Conservation (phyloP, 2,113 vertebrate species). For the Zosterops lateralis region DNA sequence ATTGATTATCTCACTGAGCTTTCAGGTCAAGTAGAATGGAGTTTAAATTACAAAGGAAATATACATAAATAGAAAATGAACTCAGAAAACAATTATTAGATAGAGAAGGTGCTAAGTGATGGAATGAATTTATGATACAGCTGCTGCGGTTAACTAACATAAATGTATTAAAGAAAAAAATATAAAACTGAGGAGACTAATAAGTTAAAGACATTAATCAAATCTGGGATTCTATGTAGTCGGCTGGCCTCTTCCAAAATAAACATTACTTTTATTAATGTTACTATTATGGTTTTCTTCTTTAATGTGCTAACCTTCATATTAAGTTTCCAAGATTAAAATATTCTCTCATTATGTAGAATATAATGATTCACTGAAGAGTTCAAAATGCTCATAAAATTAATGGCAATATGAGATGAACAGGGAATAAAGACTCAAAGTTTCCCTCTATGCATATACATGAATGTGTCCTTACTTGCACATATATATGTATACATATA, state of each 20-base stretch:
- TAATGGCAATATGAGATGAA: background rate
- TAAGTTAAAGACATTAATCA: background rate
- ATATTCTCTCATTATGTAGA: background rate
- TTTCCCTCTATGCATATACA: background rate
- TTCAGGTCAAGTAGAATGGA: background rate
- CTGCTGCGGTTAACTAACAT: background rate
- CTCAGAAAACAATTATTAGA: background rate
- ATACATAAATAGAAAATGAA: background rate
- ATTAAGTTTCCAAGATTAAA: background rate
- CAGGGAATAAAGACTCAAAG: background rate
- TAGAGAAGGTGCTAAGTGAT: background rate
- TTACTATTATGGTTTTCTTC: background rate
- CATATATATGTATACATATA: background rate
- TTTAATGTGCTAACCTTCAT: background rate
- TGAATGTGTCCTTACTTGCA: background rate
- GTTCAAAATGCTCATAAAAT: background rate
- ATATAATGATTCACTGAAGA: background rate
- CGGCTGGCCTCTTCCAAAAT: background rate
- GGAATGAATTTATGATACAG: background rate
- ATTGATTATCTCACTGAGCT: background rate
- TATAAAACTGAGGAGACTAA: background rate
- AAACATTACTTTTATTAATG: background rate
- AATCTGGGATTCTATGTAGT: background rate
- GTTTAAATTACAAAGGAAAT: background rate
- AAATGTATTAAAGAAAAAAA: background rate